These are phyloP conservation scores for Etia nguti DNA, from an alignment of 2,113 vertebrate genomes.

Conservation along the genomic window DNA sequence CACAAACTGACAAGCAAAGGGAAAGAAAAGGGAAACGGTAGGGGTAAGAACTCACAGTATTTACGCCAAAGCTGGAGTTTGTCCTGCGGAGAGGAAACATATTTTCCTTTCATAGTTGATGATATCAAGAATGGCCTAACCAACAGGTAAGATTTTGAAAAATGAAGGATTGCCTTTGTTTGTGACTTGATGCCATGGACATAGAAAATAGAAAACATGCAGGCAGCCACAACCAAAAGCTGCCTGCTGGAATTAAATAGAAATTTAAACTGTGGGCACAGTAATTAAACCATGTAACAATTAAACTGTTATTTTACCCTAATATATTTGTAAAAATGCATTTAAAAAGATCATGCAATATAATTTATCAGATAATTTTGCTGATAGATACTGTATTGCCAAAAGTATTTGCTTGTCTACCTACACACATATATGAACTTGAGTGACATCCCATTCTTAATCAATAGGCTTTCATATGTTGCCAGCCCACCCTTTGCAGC, in stretches of 20 bases:
- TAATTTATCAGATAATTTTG: not conserved
- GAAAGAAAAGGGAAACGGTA: not conserved
- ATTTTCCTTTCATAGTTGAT: not conserved
- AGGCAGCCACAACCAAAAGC: not conserved
- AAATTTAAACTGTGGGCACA: not conserved
- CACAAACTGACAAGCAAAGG: not conserved
- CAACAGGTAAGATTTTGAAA: not conserved
- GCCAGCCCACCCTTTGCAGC: rapidly evolving
- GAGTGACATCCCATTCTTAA: not conserved
- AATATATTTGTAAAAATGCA: rapidly evolving
- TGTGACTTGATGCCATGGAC: not conserved
- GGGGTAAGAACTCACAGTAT: not conserved
- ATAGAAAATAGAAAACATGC: not conserved
- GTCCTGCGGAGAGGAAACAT: not conserved
- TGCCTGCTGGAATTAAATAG: not conserved
- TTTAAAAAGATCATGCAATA: not conserved
- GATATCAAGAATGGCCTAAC: not conserved
- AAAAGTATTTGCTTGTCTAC: rapidly evolving
- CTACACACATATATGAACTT: not conserved
- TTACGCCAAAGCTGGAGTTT: not conserved
- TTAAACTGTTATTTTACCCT: not conserved
- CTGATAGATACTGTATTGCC: rapidly evolving
- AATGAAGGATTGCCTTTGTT: not conserved
- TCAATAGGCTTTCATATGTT: not conserved
- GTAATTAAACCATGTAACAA: not conserved